These are phyloP conservation scores for Pogona vitticeps DNA, from an alignment of 2,113 vertebrate genomes.

Conservation along the genomic window DNA sequence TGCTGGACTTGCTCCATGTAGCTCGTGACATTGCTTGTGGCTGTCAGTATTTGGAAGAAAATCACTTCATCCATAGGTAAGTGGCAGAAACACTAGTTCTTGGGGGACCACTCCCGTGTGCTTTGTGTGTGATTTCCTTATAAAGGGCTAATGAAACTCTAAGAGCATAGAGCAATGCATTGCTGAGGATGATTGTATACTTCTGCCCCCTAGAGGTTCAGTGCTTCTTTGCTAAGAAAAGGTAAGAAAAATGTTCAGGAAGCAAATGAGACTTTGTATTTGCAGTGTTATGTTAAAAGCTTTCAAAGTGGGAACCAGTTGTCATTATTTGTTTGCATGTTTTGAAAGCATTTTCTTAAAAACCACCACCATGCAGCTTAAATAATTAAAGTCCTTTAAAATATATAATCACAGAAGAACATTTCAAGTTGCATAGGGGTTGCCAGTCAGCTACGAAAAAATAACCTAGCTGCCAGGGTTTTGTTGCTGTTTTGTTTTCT, in stretches of 20 bases:
- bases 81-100: neutral
- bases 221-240: conserved; percentile 13
- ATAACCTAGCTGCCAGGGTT: neutral
- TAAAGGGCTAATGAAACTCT: neutral
- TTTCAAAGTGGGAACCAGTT: neutral
- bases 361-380: no score
- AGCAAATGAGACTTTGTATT: neutral
- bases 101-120: neutral
- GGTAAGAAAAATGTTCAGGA: neutral
- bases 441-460: neutral
- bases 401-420: neutral
- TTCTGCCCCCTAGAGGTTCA: conserved; percentile 63
- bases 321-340: neutral
- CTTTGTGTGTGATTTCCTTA: neutral
- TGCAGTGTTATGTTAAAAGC: neutral
- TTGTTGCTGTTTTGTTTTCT: neutral
- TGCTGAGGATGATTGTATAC: conserved; percentile 24
- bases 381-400: neutral
- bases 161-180: neutral
- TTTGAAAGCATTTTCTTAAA: neutral
- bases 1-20: conserved; percentile 95
- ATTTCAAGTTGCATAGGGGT: neutral
- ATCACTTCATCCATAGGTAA: conserved; percentile 98
- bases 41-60: conserved; percentile 97
- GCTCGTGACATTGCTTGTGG: conserved; percentile 95